phyloP scores from a whole-genome alignment of 2,888 invertebrate species.

The Lochmaea crataegi region DNA sequence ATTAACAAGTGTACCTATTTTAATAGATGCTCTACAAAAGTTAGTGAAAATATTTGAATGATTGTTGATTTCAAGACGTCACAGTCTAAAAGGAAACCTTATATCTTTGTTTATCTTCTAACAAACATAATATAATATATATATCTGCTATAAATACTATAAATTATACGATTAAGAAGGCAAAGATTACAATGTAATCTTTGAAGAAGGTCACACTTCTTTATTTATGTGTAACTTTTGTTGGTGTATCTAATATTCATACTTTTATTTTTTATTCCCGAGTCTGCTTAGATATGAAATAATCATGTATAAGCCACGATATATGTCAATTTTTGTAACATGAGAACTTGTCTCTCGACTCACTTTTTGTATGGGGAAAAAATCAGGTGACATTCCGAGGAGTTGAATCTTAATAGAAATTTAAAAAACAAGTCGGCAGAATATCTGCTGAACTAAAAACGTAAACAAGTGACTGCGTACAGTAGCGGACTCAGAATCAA shows the following conservation, averaged over 20 bases:
- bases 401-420: slow-evolving; percentile 14
- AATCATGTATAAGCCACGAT: not conserved
- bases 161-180: slow-evolving; percentile 7
- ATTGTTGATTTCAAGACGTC: no score
- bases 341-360: slow-evolving; percentile 5
- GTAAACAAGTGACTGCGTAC: not conserved
- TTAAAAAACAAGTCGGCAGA: slow-evolving; percentile 10
- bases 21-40: no score
- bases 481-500: not conserved
- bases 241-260: no score
- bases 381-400: slow-evolving; percentile 18
- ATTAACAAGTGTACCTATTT: no score
- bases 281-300: not conserved
- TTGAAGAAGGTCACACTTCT: slow-evolving; percentile 5
- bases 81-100: slow-evolving; percentile 5
- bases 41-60: no score
- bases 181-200: no score
- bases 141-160: not conserved
- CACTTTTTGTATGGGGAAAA: slow-evolving; percentile 7
- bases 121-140: not conserved
- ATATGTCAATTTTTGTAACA: slow-evolving; percentile 7
- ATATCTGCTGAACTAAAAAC: not conserved
- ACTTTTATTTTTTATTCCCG: no score
- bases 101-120: not conserved
- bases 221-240: no score